phyloP scores from a whole-genome alignment of 1,140 invertebrate genomes.

The Bombus superbus region DNA sequence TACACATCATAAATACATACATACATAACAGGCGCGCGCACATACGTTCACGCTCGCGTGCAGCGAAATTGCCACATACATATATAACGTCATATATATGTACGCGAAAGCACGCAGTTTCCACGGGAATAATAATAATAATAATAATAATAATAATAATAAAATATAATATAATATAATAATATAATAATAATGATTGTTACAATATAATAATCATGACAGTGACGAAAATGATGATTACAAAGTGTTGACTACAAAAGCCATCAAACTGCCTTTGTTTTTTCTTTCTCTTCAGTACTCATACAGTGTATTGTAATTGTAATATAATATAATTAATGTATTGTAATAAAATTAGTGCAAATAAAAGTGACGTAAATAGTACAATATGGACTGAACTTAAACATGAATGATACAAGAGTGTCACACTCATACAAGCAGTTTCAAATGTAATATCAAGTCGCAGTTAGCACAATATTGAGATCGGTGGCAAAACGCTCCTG shows the following conservation, averaged over 20 bases:
- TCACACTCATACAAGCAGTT: conserved; percentile 71
- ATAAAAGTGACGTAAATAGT: conserved; percentile 76
- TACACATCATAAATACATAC: conserved; percentile 67
- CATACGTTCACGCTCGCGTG: conserved; percentile 61
- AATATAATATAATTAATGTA: conserved; percentile 70
- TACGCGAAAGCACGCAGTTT: conserved; percentile 56
- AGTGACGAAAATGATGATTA: conserved; percentile 72
- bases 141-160: conserved; percentile 67
- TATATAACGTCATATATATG: conserved; percentile 67
- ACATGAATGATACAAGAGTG: conserved; percentile 69
- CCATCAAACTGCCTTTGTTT: conserved; percentile 70
- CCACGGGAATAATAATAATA: conserved; percentile 65
- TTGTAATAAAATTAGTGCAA: conserved; percentile 73
- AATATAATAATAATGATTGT: conserved; percentile 66
- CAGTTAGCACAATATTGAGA: conserved; percentile 79
- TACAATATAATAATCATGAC: conserved; percentile 68
- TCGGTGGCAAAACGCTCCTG: conserved; percentile 78
- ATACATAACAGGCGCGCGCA: conserved; percentile 66
- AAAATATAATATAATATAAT: conserved; percentile 61
- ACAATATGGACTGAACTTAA: conserved; percentile 74
- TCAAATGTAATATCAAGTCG: conserved; percentile 67
- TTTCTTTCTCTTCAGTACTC: conserved; percentile 44
- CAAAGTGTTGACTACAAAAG: conserved; percentile 76
- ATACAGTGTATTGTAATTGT: conserved; percentile 61
- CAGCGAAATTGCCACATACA: conserved; percentile 59